Evolutionary conservation across 1,140 invertebrate species (phyloP), one percentile per base, ranked within the genome.

Genomic region (Lysiphlebus fabarum): DNA sequence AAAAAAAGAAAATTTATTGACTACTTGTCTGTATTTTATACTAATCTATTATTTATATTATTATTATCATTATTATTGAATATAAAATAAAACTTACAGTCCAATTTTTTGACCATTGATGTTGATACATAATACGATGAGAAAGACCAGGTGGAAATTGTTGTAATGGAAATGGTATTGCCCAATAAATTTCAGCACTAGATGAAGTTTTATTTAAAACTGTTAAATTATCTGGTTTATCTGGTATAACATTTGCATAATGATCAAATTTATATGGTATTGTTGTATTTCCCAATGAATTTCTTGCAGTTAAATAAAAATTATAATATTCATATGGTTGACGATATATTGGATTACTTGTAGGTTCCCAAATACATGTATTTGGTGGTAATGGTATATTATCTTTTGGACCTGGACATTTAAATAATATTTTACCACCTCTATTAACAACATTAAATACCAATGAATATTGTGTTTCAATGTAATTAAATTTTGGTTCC

Each of bases 61-160:
- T n/a, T n/a, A n/a, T n/a, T n/a, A n/a, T n/a, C n/a, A n/a, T n/a
- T n/a, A n/a, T n/a, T n/a, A n/a, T n/a, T n/a, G n/a, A 8, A 44
- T 44, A n/a, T n/a, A n/a, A n/a, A n/a, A 12, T 56, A 58, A 55
- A 33, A 59, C 62, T 65, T 67, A 85, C 85, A 70, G 83, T 72
- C 80, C 83, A 84, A 58, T 69, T 74, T 45, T 84, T 81, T 49
- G 76, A 71, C 73, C 75, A 85, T 62, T 84, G 79, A 59, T 82
- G 83, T 63, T 85, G 83, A 75, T 87, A 88, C 53, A 82, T 78
- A 41, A 89, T 79, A 70, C 80, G 81, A 64, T 86, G 82, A 55
- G 81, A 72, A 6, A 89, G 65, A 14, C 84, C 84, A 58, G 71
- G 72, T 17, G 84, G 80, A 64, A 89, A 85, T 59, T 76, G 79